Evolutionary conservation across 2,888 invertebrate species (phyloP), one percentile per base, ranked within the genome.

Genomic region (Chromoteleia sp.): DNA sequence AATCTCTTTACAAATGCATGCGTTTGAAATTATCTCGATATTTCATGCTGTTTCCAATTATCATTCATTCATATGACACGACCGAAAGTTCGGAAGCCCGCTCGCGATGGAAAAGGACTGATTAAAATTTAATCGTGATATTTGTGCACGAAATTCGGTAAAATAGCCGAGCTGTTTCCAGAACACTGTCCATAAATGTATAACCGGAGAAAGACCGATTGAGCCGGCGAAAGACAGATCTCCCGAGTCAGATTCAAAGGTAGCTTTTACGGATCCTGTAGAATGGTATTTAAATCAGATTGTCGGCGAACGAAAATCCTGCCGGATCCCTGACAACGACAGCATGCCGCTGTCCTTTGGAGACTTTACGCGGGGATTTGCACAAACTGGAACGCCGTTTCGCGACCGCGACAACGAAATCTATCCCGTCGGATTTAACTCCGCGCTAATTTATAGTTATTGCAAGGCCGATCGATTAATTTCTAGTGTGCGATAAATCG

Each of bases 371-470:
- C 70, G 56, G 48, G 79, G 83, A 83, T 83, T 81, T 81, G 65
- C 67, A 52, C 80, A 58, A 77, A 30, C 70, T 50, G 33, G 73
- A 39, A 73, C 70, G 63, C 33, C 71, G 67, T 76, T 83, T 70
- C 58, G 73, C 68, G 67, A 58, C 58, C 63, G 71, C 59, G 67
- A 77, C 84, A 84, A 83, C 83, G 83, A 84, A 87, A 84, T 85
- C 83, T 82, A 83, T 73, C 84, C 77, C 68, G 81, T 68, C 68
- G 84, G 84, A 82, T 84, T 82, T 86, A 84, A 85, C 82, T 85
- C 83, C 81, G 83, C 73, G 85, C 81, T 87, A 87, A 87, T 87
- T 87, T 87, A 87, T 87, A 74, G 82, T 82, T 78, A 78, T 78
- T 82, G 71, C 75, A 54, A 39, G 70, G 33, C 39, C 77, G 56